Evolutionary conservation across 2,888 invertebrate species (phyloP).

Genomic region (Xestia sexstrigata): DNA sequence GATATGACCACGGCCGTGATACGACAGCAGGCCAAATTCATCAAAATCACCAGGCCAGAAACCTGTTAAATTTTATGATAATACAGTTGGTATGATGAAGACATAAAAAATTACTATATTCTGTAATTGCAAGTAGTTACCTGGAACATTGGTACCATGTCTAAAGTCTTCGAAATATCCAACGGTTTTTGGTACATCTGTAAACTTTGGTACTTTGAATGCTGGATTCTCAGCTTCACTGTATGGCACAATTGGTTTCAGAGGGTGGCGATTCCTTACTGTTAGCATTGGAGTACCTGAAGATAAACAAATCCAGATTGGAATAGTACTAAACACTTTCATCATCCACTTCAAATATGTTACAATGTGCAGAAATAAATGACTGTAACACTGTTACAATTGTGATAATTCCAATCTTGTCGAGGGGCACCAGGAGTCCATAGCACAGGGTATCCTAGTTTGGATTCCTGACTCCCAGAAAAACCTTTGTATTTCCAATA

Average conservation of each 20-base stretch:
- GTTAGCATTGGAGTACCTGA: slow-evolving; percentile 92
- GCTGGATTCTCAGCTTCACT: slow-evolving; percentile 90
- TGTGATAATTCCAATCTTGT: too few species aligned
- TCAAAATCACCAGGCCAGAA: slow-evolving; percentile 95
- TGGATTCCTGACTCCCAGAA: too few species aligned
- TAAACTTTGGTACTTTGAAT: slow-evolving; percentile 90
- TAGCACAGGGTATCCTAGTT: too few species aligned
- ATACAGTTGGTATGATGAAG: not conserved
- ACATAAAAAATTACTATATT: not conserved
- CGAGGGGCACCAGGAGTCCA: not conserved
- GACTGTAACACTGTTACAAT: not conserved
- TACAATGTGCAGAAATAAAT: not conserved
- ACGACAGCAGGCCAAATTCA: slow-evolving; percentile 95
- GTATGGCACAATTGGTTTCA: slow-evolving; percentile 91
- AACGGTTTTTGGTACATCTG: slow-evolving; percentile 91
- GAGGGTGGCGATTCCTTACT: slow-evolving; percentile 92
- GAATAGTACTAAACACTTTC: not conserved
- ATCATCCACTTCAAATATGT: not conserved
- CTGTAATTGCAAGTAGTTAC: slow-evolving; percentile 76
- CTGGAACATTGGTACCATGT: slow-evolving; percentile 94
- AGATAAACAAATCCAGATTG: slow-evolving; percentile 32
- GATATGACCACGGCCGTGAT: slow-evolving; percentile 92
- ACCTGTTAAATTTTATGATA: slow-evolving; percentile 86
- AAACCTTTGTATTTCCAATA: not conserved
- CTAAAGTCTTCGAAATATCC: slow-evolving; percentile 90